phyloP scores from a whole-genome alignment of 2,113 vertebrate genomes.

The Phalacrocorax pelagicus region DNA sequence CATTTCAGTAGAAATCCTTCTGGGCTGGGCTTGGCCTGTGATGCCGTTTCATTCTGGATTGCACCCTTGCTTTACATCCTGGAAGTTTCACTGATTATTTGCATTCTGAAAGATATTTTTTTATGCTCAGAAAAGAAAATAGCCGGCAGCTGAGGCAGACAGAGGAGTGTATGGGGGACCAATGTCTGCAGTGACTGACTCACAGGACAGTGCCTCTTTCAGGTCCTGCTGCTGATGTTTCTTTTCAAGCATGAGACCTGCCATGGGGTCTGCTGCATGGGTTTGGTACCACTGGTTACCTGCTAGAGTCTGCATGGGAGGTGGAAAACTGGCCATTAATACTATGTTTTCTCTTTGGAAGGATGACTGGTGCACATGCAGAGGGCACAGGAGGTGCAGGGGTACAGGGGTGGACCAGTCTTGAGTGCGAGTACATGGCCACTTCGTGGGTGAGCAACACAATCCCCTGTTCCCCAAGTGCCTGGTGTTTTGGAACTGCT shows the following conservation, averaged over 20 bases:
- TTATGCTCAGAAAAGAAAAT: background rate
- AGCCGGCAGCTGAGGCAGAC: background rate
- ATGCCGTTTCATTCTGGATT: background rate
- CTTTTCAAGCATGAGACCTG: background rate
- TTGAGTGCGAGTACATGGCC: rapidly evolving
- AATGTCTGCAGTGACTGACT: background rate
- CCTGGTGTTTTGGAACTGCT: background rate
- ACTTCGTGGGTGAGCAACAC: background rate
- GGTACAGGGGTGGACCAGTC: no score
- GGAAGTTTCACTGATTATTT: background rate
- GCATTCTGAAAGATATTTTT: background rate
- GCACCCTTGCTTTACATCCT: background rate
- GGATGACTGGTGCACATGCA: background rate
- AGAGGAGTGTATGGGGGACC: background rate
- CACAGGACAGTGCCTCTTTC: no score
- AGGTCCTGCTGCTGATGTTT: background rate
- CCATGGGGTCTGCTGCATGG: background rate
- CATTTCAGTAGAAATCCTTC: background rate
- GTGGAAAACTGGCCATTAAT: background rate
- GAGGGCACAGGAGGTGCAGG: background rate
- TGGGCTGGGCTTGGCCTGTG: background rate
- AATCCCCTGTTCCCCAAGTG: background rate
- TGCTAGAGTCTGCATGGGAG: background rate
- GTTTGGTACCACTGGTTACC: background rate
- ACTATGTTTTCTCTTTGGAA: background rate